Conservation (phyloP, 92 coral and sea anemone species). For the Parazoanthus swiftii region DNA sequence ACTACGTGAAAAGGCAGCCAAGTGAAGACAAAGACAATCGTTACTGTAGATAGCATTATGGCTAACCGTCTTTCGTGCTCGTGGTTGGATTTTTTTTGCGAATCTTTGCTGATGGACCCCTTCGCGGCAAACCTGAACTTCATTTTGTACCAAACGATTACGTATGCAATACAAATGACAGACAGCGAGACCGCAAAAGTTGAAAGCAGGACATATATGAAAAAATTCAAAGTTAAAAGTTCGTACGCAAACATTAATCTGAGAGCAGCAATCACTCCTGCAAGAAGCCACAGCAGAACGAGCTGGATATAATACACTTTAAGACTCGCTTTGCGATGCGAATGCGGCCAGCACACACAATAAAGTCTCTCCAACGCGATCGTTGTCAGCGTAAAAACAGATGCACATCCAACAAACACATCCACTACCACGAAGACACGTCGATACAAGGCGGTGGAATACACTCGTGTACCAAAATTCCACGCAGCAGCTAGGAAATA, state of each 20-base stretch:
- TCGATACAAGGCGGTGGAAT: slow-evolving; percentile 42
- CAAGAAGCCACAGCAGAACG: slow-evolving; percentile 66
- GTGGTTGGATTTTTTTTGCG: slow-evolving; percentile 59
- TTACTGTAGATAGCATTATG: slow-evolving; percentile 67
- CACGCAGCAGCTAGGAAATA: slow-evolving; percentile 61
- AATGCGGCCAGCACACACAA: slow-evolving; percentile 77
- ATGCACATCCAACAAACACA: slow-evolving; percentile 80
- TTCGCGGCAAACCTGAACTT: slow-evolving; percentile 75
- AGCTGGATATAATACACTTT: slow-evolving; percentile 62
- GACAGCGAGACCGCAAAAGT: slow-evolving; percentile 65
- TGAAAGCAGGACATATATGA: slow-evolving; percentile 70
- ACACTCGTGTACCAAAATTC: slow-evolving; percentile 57
- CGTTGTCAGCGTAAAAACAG: slow-evolving; percentile 74
- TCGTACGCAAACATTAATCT: slow-evolving; percentile 58
- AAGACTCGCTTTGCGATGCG: slow-evolving; percentile 61
- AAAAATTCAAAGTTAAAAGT: slow-evolving; percentile 57
- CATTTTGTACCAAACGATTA: slow-evolving; percentile 74
- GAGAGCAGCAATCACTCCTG: slow-evolving; percentile 60
- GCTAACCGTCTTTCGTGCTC: slow-evolving; percentile 86
- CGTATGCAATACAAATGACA: slow-evolving; percentile 69
- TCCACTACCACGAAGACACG: slow-evolving; percentile 65
- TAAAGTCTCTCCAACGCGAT: slow-evolving; percentile 75
- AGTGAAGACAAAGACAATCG: slow-evolving; percentile 68
- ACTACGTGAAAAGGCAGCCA: slow-evolving; percentile 83
- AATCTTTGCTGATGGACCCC: slow-evolving; percentile 46